Evolutionary conservation across 1,140 invertebrate species (phyloP).

Genomic region (Leptinotarsa defecta): DNA sequence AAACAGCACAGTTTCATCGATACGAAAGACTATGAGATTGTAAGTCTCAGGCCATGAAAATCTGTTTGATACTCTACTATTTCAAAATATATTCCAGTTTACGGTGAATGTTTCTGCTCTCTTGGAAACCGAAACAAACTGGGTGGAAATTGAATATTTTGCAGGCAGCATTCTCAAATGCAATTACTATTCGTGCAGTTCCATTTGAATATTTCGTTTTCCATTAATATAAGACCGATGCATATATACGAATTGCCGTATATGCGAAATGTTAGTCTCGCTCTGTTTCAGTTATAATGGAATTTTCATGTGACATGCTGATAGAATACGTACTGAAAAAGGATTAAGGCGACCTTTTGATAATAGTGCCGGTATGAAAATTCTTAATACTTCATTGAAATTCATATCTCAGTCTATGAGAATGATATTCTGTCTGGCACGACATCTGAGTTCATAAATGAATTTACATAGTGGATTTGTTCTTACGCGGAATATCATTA

Average conservation of each 20-base stretch:
- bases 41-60: no score
- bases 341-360: neutral
- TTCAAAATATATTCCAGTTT: no score
- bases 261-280: neutral
- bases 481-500: no score
- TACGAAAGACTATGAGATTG: no score
- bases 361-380: neutral
- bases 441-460: no score
- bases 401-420: neutral
- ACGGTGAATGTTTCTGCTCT: no score
- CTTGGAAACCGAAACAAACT: neutral
- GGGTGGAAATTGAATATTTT: neutral
- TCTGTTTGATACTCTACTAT: no score
- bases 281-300: neutral
- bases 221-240: neutral
- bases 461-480: no score
- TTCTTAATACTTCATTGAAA: neutral
- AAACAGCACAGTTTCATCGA: no score
- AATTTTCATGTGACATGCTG: neutral
- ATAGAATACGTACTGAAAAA: neutral
- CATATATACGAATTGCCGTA: neutral
- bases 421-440: no score
- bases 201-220: slow-evolving; percentile 7
- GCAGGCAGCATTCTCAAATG: slow-evolving; percentile 9
- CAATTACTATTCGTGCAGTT: slow-evolving; percentile 4